Conservation (phyloP, 1,140 invertebrate genomes). For the Pollicipes pollicipes region DNA sequence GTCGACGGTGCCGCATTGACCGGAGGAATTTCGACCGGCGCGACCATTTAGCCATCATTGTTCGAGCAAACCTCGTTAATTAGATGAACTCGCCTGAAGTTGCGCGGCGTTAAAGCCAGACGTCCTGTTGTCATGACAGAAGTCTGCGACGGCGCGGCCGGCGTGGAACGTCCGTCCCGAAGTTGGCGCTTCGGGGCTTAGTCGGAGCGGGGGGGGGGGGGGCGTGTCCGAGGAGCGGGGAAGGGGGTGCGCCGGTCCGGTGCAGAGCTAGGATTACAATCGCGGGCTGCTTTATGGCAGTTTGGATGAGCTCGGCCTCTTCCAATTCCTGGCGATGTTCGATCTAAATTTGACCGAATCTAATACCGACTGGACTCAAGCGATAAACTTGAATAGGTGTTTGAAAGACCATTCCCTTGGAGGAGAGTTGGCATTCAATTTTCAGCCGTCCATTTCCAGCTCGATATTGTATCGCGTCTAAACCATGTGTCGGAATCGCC, state of each 20-base stretch:
- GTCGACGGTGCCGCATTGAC: not conserved
- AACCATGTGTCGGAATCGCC: not conserved
- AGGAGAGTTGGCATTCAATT: not conserved
- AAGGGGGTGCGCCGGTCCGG: too few relatives aligned
- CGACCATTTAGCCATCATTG: not conserved
- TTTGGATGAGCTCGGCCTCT: not conserved
- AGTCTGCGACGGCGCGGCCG: too few relatives aligned
- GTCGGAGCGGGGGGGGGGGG: too few relatives aligned
- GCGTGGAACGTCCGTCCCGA: too few relatives aligned
- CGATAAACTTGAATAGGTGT: not conserved
- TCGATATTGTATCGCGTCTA: not conserved
- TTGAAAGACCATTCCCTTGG: not conserved
- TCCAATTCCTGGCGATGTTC: not conserved
- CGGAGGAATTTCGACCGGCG: not conserved
- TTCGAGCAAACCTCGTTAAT: not conserved
- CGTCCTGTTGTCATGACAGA: not conserved
- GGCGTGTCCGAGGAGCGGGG: too few relatives aligned
- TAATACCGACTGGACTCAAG: not conserved
- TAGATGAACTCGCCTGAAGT: not conserved
- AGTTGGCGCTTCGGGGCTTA: too few relatives aligned
- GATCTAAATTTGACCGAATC: slow-evolving; percentile 2
- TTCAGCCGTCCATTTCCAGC: not conserved
- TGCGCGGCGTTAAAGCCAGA: not conserved
- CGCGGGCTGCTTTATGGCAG: not conserved
- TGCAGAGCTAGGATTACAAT: not conserved